phyloP scores from a whole-genome alignment of 2,797 vertebrate species.

The Etheostoma nigrum region DNA sequence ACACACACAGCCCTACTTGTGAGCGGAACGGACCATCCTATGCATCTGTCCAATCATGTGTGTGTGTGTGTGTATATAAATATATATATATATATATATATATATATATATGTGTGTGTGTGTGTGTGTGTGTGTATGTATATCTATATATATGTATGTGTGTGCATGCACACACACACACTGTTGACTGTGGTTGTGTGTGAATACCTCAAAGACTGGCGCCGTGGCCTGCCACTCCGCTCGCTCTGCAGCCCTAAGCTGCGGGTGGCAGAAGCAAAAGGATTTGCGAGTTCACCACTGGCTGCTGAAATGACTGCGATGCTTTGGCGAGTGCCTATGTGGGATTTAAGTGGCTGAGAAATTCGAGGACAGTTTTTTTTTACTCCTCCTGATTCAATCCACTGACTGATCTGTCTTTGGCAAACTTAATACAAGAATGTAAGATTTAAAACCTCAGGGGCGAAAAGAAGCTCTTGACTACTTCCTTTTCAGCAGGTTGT shows the following conservation, averaged over 20 bases:
- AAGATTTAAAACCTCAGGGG: slow-evolving; percentile 66
- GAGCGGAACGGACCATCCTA: slow-evolving; percentile 15
- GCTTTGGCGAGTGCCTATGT: slow-evolving; percentile 71
- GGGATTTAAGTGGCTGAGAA: slow-evolving; percentile 80
- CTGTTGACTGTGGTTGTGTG: slow-evolving; percentile 2
- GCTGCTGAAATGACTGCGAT: slow-evolving; percentile 67
- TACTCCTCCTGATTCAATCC: slow-evolving; percentile 72
- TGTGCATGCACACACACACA: too few species aligned
- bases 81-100: too few species aligned
- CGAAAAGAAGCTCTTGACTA: slow-evolving; percentile 46
- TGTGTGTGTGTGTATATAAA: not conserved
- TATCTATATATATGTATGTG: rapidly evolving
- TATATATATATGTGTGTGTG: too few species aligned
- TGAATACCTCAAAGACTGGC: slow-evolving; percentile 57
- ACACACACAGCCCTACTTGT: slow-evolving; percentile 29
- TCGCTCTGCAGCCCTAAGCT: slow-evolving; percentile 72
- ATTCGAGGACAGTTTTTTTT: slow-evolving; percentile 69
- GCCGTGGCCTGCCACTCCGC: slow-evolving; percentile 30
- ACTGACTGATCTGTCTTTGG: slow-evolving; percentile 76
- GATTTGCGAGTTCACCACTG: slow-evolving; percentile 73
- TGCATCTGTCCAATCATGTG: slow-evolving; percentile 50
- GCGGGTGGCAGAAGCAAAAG: slow-evolving; percentile 64
- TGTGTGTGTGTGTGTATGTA: too few species aligned
- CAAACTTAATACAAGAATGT: slow-evolving; percentile 73
- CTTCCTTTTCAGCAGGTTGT: slow-evolving; percentile 53